Evolutionary conservation across 2,113 vertebrate species (phyloP).

Genomic region (Amphilophus citrinellus): DNA sequence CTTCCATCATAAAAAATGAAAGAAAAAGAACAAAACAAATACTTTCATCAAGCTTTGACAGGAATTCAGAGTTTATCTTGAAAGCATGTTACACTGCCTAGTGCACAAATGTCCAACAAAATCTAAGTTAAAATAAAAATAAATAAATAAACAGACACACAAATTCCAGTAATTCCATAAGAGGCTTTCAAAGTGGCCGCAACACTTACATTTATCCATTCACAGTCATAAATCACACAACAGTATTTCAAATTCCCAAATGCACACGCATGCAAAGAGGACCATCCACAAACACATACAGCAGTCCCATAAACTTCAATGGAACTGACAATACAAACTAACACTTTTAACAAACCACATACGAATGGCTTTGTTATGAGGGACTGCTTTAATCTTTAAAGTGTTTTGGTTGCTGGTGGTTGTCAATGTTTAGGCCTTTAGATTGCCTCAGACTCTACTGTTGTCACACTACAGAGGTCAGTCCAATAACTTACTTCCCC

Average conservation of each 20-base stretch:
- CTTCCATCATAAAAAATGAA: constrained; percentile 31
- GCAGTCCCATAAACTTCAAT: constrained; percentile 8
- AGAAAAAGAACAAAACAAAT: constrained; percentile 16
- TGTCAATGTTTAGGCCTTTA: constrained; percentile 57
- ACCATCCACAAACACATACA: constrained; percentile 14
- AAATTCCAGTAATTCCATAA: constrained; percentile 15
- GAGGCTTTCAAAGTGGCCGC: constrained; percentile 34
- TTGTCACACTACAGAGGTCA: constrained; percentile 75
- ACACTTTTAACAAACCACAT: constrained; percentile 59
- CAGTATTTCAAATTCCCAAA: constrained; percentile 11
- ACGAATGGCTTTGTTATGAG: constrained; percentile 71
- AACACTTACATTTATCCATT: constrained; percentile 9
- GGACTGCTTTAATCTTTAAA: constrained; percentile 74
- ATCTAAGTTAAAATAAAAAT: not conserved
- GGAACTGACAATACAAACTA: constrained; percentile 42
- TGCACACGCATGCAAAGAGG: not conserved
- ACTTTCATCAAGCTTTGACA: not conserved
- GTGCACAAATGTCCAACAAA: not conserved
- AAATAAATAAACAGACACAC: not conserved
- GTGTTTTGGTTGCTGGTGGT: constrained; percentile 65
- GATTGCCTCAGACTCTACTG: constrained; percentile 65
- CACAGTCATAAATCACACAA: constrained; percentile 7
- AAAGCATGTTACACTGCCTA: not conserved
- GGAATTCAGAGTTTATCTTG: not conserved
- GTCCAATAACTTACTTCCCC: constrained; percentile 70